phyloP scores from a whole-genome alignment of 1,140 invertebrate species.

The Eriocheir sinensis region DNA sequence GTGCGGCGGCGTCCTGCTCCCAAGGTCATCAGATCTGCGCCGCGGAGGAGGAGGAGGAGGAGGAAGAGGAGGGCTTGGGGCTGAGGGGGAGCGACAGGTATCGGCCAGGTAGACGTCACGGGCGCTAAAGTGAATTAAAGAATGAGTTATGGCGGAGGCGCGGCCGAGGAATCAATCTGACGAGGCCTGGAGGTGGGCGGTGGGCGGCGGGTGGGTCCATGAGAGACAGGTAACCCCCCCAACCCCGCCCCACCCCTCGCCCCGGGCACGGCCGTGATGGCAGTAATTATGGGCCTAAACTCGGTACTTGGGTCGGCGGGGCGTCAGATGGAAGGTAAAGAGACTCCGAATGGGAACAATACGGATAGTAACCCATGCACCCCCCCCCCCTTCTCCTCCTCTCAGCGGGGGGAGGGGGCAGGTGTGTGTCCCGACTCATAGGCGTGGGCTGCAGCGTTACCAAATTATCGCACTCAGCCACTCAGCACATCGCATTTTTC shows the following conservation, averaged over 20 bases:
- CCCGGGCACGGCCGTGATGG: background rate
- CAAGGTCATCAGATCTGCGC: background rate
- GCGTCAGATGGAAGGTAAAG: background rate
- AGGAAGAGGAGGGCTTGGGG: too few species aligned
- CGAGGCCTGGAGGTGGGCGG: background rate
- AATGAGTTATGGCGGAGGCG: conserved; percentile 12
- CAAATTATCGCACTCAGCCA: too few species aligned
- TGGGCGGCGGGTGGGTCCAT: background rate
- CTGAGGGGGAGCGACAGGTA: background rate
- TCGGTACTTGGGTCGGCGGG: background rate
- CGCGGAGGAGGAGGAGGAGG: too few species aligned
- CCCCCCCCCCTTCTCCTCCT: too few species aligned
- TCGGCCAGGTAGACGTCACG: conserved; percentile 2
- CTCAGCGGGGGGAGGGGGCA: too few species aligned
- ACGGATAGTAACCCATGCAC: too few species aligned
- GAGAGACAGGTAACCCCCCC: too few species aligned
- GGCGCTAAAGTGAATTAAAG: background rate
- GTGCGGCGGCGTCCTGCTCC: background rate
- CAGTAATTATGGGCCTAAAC: background rate
- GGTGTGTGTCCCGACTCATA: too few species aligned
- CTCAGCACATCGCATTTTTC: too few species aligned
- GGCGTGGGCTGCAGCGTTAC: too few species aligned
- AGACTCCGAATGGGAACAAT: too few species aligned
- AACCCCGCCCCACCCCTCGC: background rate
- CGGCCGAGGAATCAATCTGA: conserved; percentile 7